A percentile compares a stretch with the other conserved stretches of the same genome.
phyloP scores from a whole-genome alignment of 2,797 vertebrate genomes.

The Octomys mimax region DNA sequence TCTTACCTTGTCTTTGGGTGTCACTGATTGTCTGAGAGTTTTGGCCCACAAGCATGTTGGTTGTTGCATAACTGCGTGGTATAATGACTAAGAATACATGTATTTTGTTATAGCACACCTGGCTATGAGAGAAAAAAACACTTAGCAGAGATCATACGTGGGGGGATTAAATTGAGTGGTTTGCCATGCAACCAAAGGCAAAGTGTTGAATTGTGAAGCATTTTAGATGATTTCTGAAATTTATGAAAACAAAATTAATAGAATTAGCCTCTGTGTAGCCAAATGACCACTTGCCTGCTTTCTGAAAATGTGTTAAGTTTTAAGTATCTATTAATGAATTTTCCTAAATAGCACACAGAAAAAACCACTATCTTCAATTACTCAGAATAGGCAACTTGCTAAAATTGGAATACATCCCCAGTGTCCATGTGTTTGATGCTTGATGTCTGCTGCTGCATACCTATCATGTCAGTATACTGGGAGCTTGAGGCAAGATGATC shows the following conservation, averaged over 20 bases:
- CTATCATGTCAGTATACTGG: background rate
- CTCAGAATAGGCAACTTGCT: background rate
- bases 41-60: background rate
- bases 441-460: background rate
- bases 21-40: background rate
- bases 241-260: background rate
- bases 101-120: background rate
- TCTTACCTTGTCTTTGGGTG: background rate
- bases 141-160: background rate
- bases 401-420: background rate
- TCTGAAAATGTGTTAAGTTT: background rate
- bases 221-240: background rate
- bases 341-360: background rate
- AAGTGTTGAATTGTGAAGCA: background rate
- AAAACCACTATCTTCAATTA: background rate
- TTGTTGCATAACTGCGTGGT: background rate
- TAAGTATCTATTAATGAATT: background rate
- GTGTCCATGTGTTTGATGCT: background rate
- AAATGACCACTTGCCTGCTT: background rate
- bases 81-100: background rate
- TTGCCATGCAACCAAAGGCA: background rate
- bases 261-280: background rate
- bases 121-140: background rate
- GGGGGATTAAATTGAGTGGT: background rate
- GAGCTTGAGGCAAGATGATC: background rate